Evolutionary conservation across 2,888 invertebrate species (phyloP), one percentile per base, ranked within the genome.

Genomic region (Gastrophysa polygoni): DNA sequence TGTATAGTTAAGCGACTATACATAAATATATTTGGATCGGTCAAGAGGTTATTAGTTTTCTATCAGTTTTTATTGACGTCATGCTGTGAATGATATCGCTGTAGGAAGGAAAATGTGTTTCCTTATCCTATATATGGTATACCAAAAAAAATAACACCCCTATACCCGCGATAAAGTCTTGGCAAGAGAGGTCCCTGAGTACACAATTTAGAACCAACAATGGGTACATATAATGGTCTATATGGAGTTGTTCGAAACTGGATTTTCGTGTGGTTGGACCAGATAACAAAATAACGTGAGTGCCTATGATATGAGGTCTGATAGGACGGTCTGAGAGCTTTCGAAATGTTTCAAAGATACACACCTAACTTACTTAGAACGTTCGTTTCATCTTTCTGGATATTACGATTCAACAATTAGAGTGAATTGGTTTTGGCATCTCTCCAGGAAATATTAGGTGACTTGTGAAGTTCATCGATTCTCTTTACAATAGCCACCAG

Each of bases 221-320:
- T 55, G 54, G 54, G n/a, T n/a, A n/a, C n/a, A 14, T 54, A 59
- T 59, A 54, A 59, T 38, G 48, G 24, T 32, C 21, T 59, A 43
- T 51, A 17, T 59, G 21, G 52, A 57, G 57, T 48, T 57, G 57
- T 61, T 56, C 18, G 29, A 57, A 61, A 52, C 57, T 54, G 52
- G 46, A 48, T 61, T 48, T 20, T 57, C 61, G 57, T 57, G 54
- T 61, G 61, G 52, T 43, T 11, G 51, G 24, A 48, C n/a, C 8
- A 48, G 61, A 61, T 61, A 61, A 61, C 61, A 38, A 52, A 14
- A 51, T 51, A 51, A 52, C 38, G 38, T 34, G 11, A 5, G 21
- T 34, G 20, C 34, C 20, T 16, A 28, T 28, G 50, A 10, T 11
- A 17, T 14, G 50, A 11, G 21, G 48, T n/a, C 28, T 8, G 7